Evolutionary conservation across 2,888 invertebrate genomes (phyloP).

Genomic region (Bimastos eiseni): DNA sequence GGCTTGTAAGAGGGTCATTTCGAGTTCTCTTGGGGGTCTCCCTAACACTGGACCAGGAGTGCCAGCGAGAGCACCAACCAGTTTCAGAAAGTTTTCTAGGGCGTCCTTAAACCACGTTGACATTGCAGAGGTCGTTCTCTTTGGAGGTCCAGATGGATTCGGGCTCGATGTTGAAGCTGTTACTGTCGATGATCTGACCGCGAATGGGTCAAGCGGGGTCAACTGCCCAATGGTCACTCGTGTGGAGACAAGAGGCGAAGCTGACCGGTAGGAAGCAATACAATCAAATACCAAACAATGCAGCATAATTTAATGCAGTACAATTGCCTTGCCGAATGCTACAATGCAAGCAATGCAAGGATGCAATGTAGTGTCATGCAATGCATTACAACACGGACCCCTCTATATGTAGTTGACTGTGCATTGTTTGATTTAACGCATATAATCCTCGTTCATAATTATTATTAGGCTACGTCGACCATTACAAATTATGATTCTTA

Average conservation of each 20-base stretch:
- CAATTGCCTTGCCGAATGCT: too few species aligned
- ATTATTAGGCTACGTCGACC: too few species aligned
- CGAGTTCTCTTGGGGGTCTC: not conserved
- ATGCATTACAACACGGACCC: too few species aligned
- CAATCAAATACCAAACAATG: not conserved
- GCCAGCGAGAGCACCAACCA: not conserved
- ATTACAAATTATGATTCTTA: too few species aligned
- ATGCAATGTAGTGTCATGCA: too few species aligned
- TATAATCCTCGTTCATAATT: too few species aligned
- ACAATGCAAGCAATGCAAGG: too few species aligned
- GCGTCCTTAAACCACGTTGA: constrained; percentile 53
- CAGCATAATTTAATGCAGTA: not conserved
- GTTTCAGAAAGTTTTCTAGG: not conserved
- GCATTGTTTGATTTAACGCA: too few species aligned
- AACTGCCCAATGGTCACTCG: constrained; percentile 65
- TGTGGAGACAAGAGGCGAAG: constrained; percentile 67
- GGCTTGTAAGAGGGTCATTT: not conserved
- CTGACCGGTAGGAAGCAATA: constrained; percentile 65
- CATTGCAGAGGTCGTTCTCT: constrained; percentile 65
- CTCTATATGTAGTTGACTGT: too few species aligned
- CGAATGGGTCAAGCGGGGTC: constrained; percentile 45
- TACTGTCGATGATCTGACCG: constrained; percentile 42
- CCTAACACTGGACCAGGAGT: not conserved
- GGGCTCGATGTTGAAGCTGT: constrained; percentile 66
- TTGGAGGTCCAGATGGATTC: constrained; percentile 64